Evolutionary conservation across 92 coral and sea anemone species (phyloP).

Genomic region (Hydrozoanthus gracilis): DNA sequence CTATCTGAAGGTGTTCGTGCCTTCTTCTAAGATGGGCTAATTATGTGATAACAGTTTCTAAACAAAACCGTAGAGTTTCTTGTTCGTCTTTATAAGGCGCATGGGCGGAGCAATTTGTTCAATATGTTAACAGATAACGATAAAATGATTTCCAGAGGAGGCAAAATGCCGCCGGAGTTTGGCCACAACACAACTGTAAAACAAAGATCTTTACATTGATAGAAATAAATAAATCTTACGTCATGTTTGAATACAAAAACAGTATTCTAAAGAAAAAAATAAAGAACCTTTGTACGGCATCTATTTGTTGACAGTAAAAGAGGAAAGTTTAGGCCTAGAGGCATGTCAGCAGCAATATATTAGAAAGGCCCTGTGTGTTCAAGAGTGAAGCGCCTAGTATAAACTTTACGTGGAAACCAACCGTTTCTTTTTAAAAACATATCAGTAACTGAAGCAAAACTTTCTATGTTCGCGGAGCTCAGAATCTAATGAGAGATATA

Average conservation of each 20-base stretch:
- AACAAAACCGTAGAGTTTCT: not conserved
- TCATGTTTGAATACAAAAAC: not conserved
- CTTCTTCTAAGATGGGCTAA: not conserved
- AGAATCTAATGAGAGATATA: no score
- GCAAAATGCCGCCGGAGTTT: not conserved
- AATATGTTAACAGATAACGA: not conserved
- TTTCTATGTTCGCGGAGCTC: no score
- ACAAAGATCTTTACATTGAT: not conserved
- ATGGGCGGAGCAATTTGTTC: not conserved
- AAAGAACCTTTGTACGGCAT: no score
- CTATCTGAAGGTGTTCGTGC: constrained; percentile 1
- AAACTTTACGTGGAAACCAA: no score
- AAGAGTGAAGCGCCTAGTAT: no score
- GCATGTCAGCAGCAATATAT: no score
- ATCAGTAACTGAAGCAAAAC: no score
- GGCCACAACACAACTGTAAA: not conserved
- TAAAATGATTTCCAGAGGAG: not conserved
- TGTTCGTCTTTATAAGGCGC: not conserved
- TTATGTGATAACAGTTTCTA: not conserved
- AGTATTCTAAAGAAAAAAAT: not conserved
- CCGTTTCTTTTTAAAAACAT: no score
- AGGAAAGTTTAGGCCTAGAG: no score
- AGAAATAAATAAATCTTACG: not conserved
- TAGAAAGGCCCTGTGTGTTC: no score
- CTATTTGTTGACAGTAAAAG: no score